A percentile compares a stretch with the other conserved stretches of the same genome.
Evolutionary conservation across 64 coral and sea anemone species (phyloP).

Genomic region (Astreopora myriophthalma): DNA sequence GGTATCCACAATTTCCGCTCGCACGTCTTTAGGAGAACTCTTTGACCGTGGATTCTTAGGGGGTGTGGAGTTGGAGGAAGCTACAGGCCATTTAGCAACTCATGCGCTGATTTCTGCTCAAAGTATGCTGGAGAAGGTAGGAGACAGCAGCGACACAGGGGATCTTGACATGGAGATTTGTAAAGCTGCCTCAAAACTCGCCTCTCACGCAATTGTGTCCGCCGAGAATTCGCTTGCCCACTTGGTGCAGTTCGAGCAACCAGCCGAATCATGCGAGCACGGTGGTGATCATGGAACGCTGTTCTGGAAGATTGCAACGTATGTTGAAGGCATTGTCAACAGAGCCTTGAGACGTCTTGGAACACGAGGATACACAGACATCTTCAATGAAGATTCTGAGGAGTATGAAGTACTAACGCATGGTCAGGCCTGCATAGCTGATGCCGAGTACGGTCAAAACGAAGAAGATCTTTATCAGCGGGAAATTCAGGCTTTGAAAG

Average conservation of each 20-base stretch:
- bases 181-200: conserved; percentile 39
- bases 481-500: background rate
- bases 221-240: conserved; percentile 48
- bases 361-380: background rate
- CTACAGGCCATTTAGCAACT: conserved; percentile 58
- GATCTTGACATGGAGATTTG: conserved; percentile 25
- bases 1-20: conserved; percentile 15
- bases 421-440: background rate
- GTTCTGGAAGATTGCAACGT: conserved; percentile 26
- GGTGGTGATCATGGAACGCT: background rate
- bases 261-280: background rate
- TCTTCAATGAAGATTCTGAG: background rate
- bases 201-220: conserved; percentile 9
- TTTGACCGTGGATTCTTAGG: conserved; percentile 33
- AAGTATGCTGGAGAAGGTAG: conserved; percentile 29
- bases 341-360: conserved; percentile 40
- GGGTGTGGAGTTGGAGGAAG: conserved; percentile 1
- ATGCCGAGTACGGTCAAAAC: background rate
- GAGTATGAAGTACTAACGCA: background rate
- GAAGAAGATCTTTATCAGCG: background rate
- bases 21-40: background rate
- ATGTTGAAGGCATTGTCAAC: conserved; percentile 66
- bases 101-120: conserved; percentile 77
- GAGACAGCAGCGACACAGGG: background rate
- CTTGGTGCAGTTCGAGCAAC: background rate